A percentile compares a stretch with the other conserved stretches of the same genome.
Evolutionary conservation across 2,888 invertebrate genomes (phyloP).

Genomic region (Sisyra nigra): DNA sequence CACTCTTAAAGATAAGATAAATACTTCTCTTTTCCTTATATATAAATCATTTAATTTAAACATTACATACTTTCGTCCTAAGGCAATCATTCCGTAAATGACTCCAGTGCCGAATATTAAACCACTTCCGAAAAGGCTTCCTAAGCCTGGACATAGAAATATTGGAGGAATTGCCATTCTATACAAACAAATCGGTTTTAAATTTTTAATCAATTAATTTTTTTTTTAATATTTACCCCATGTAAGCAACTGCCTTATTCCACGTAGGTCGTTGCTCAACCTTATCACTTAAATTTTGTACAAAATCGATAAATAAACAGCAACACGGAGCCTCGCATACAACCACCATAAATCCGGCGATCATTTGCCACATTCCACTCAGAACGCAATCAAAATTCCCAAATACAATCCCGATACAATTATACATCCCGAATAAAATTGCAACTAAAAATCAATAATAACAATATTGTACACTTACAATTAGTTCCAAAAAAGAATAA

Average conservation of each 20-base stretch:
- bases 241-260: slow-evolving; percentile 76
- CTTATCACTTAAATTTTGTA: slow-evolving; percentile 69
- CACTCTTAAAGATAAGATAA: not conserved
- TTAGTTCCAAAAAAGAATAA: slow-evolving; percentile 6
- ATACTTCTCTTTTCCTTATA: not conserved
- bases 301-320: slow-evolving; percentile 91
- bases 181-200: too few relatives aligned
- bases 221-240: slow-evolving; percentile 63
- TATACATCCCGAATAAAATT: slow-evolving; percentile 65
- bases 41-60: not conserved
- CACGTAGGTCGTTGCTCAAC: slow-evolving; percentile 75
- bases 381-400: slow-evolving; percentile 49
- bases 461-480: slow-evolving; percentile 7
- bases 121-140: slow-evolving; percentile 74
- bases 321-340: slow-evolving; percentile 93
- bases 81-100: slow-evolving; percentile 85
- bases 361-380: slow-evolving; percentile 72
- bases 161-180: slow-evolving; percentile 71
- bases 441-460: slow-evolving; percentile 47
- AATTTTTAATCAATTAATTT: too few relatives aligned
- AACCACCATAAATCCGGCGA: slow-evolving; percentile 75
- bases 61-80: slow-evolving; percentile 82
- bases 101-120: slow-evolving; percentile 78
- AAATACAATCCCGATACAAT: slow-evolving; percentile 48
- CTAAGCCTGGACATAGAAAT: slow-evolving; percentile 55